A percentile compares a stretch with the other conserved stretches of the same genome.
These are phyloP conservation scores for Chlorodrepanis virens DNA, from an alignment of 2,113 vertebrate species.

Conservation along the genomic window DNA sequence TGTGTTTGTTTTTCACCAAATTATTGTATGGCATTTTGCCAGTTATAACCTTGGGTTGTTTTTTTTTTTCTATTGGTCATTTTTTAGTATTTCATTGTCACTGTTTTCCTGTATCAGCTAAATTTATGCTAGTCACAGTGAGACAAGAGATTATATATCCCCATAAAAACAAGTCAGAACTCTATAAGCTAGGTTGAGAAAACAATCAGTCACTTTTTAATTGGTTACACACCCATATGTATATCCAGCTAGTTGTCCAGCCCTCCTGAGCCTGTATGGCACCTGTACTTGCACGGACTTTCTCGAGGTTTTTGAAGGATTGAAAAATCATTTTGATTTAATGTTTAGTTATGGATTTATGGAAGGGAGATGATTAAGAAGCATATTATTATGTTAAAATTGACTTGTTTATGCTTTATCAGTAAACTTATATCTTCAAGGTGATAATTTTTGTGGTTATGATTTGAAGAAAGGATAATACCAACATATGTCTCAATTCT, in stretches of 20 bases:
- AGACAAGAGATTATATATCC: neutral
- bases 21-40: neutral
- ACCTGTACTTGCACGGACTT: neutral
- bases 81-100: neutral
- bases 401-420: neutral
- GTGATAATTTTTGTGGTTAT: neutral
- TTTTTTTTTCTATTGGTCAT: neutral
- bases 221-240: neutral
- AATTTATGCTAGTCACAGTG: neutral
- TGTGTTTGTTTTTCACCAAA: neutral
- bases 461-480: neutral
- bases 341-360: neutral
- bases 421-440: neutral
- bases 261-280: neutral
- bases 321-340: neutral
- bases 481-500: neutral
- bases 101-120: neutral
- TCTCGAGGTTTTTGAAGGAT: neutral
- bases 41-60: neutral
- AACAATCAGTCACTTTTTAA: conserved; percentile 49
- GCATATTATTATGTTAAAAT: neutral
- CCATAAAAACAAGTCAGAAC: neutral
- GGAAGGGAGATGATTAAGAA: conserved; percentile 6
- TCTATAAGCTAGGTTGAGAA: conserved; percentile 1
- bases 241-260: neutral